These are phyloP conservation scores for Pelecanoides urinatrix DNA, from an alignment of 2,113 vertebrate genomes.

Conservation along the genomic window DNA sequence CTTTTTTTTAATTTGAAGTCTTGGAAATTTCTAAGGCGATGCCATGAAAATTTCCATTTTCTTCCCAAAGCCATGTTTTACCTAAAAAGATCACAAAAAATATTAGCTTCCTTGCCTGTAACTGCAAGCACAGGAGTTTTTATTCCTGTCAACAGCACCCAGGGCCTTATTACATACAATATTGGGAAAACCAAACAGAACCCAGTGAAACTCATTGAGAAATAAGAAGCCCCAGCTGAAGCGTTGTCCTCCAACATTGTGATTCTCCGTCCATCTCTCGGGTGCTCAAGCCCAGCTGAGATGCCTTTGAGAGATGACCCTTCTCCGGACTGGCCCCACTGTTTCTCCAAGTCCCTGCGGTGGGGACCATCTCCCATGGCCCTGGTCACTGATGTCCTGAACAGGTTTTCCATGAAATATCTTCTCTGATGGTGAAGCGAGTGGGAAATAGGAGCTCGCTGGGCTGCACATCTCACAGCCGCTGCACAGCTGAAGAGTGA, in stretches of 20 bases:
- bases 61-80: background rate
- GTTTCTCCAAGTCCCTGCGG: background rate
- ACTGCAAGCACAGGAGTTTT: background rate
- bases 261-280: too few relatives aligned
- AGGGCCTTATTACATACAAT: background rate
- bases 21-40: background rate
- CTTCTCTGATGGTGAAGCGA: background rate
- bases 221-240: background rate
- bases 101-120: background rate
- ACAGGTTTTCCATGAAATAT: background rate
- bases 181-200: background rate
- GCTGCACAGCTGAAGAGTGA: too few relatives aligned
- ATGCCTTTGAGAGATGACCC: background rate
- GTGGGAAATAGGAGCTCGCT: background rate
- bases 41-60: background rate
- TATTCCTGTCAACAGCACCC: background rate
- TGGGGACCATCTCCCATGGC: background rate
- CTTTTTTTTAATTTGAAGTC: background rate
- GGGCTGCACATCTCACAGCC: background rate
- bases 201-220: background rate
- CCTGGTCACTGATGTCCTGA: too few relatives aligned
- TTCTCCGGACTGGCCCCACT: background rate
- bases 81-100: background rate
- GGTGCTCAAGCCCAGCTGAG: background rate
- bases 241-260: fast-evolving